Conservation (phyloP, 1,140 invertebrate species). For the Drusus annulatus region DNA sequence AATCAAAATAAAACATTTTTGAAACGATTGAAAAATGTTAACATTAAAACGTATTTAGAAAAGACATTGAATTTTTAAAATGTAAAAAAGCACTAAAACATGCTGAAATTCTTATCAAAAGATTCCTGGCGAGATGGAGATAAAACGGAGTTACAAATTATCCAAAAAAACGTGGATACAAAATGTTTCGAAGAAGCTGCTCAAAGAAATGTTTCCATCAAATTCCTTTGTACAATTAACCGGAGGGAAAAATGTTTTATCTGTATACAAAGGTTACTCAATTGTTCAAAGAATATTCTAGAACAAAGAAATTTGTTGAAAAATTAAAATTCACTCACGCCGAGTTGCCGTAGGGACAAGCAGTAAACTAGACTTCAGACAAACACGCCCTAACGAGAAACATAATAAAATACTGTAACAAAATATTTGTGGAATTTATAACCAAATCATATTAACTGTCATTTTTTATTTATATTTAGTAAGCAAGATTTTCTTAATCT, state of each 20-base stretch:
- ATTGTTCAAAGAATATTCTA: conserved; percentile 34
- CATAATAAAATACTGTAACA: too few species aligned
- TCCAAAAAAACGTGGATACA: conserved; percentile 3
- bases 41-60: not conserved
- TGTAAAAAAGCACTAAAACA: too few species aligned
- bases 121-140: not conserved
- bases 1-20: too few species aligned
- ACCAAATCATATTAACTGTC: too few species aligned
- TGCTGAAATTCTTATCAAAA: not conserved
- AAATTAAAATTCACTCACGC: conserved; percentile 24
- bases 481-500: too few species aligned
- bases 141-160: conserved; percentile 19
- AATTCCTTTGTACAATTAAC: conserved; percentile 58
- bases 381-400: too few species aligned
- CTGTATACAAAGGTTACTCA: conserved; percentile 39
- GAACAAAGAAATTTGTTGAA: conserved; percentile 32
- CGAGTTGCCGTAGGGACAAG: not conserved
- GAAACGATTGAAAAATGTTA: not conserved
- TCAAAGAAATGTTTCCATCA: conserved; percentile 49
- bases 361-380: too few species aligned
- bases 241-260: conserved; percentile 31
- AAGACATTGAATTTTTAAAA: too few species aligned
- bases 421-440: too few species aligned
- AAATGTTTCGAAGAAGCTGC: conserved; percentile 22
- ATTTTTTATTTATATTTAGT: too few species aligned